Conservation (phyloP, 2,888 invertebrate species). For the Protodeltote pygarga region DNA sequence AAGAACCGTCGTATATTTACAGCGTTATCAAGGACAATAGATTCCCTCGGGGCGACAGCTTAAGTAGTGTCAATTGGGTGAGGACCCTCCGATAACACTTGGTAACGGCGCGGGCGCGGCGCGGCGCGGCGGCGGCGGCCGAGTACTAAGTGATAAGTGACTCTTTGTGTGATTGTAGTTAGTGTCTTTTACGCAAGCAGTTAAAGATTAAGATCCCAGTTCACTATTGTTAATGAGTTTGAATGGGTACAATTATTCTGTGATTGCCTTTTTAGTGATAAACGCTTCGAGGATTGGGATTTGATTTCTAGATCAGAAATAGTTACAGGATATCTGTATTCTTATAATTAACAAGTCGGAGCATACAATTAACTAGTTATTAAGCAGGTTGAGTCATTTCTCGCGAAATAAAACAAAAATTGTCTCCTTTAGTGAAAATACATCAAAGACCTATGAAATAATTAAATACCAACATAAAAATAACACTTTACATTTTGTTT, state of each 20-base stretch:
- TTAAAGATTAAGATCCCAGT: not conserved
- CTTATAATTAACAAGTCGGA: no score
- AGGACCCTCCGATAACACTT: slow-evolving; percentile 30
- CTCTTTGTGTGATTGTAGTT: not conserved
- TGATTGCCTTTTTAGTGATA: no score
- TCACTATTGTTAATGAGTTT: no score
- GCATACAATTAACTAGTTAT: no score
- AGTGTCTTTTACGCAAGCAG: not conserved
- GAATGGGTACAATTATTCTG: no score
- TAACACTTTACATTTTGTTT: slow-evolving; percentile 7
- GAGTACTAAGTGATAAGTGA: slow-evolving; percentile 10
- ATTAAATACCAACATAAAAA: not conserved
- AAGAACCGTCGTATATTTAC: not conserved
- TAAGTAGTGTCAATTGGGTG: slow-evolving; percentile 43
- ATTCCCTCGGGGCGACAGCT: slow-evolving; percentile 27
- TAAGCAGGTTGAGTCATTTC: no score
- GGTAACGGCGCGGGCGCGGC: slow-evolving; percentile 15
- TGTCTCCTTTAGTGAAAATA: no score
- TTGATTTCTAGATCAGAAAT: no score
- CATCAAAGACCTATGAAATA: not conserved
- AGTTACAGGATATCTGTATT: no score
- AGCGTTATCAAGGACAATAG: slow-evolving; percentile 39
- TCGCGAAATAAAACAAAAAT: no score
- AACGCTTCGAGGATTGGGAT: no score
- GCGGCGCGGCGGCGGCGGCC: not conserved